Percentiles rank a stretch among this genome's conserved stretches.
phyloP scores from a whole-genome alignment of 2,113 vertebrate species.

The Saguinus imperator region DNA sequence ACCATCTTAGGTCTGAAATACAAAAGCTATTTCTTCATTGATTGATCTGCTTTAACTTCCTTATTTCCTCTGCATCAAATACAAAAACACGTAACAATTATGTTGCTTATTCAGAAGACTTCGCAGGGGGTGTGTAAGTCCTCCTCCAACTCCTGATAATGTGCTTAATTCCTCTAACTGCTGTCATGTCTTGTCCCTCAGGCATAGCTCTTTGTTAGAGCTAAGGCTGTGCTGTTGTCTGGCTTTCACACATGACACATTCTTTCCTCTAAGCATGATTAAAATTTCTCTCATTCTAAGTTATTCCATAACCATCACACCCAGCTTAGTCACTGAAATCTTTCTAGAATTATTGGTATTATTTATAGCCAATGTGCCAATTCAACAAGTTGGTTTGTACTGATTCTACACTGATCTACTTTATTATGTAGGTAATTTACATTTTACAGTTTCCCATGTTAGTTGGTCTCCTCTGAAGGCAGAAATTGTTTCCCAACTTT shows the following conservation, averaged over 20 bases:
- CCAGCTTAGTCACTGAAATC: background rate
- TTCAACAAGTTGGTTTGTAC: background rate
- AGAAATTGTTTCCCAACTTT: slow-evolving; percentile 3
- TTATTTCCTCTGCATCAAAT: background rate
- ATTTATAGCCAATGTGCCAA: background rate
- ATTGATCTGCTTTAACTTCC: background rate
- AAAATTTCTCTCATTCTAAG: background rate
- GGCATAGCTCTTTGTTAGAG: background rate
- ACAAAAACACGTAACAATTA: background rate
- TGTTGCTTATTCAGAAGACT: background rate
- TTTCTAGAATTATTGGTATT: slow-evolving; percentile 23
- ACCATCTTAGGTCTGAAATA: background rate
- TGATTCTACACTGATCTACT: background rate
- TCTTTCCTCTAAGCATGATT: background rate
- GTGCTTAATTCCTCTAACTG: background rate
- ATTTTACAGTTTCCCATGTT: background rate
- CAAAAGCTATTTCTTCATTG: background rate
- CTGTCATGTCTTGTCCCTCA: background rate
- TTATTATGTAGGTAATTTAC: background rate
- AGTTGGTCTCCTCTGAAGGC: background rate
- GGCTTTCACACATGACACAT: background rate
- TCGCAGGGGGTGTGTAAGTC: background rate
- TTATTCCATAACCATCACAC: background rate
- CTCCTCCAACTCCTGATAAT: background rate
- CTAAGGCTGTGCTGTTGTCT: background rate